Conservation (phyloP, 1,140 invertebrate genomes). For the Apis florea region DNA sequence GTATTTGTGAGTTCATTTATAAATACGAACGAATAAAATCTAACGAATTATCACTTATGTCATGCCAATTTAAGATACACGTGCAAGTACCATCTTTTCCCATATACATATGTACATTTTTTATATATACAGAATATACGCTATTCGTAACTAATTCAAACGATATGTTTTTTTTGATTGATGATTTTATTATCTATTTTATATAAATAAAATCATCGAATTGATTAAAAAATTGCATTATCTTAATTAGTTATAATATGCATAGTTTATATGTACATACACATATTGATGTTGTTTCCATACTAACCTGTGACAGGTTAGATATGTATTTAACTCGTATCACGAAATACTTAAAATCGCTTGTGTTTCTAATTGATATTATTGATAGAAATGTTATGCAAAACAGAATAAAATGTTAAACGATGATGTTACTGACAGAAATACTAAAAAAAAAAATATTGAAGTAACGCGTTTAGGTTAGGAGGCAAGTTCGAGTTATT, state of each 20-base stretch:
- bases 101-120: background rate
- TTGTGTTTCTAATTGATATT: background rate
- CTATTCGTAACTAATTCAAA: too few relatives aligned
- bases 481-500: background rate
- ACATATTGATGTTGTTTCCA: background rate
- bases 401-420: background rate
- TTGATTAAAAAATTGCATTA: too few relatives aligned
- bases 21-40: background rate
- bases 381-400: background rate
- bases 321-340: background rate
- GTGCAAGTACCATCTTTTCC: background rate
- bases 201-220: too few relatives aligned
- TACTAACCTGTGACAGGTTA: slow-evolving; percentile 7
- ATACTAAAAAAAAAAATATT: background rate
- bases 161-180: too few relatives aligned
- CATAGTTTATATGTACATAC: background rate
- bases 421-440: background rate
- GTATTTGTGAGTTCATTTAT: slow-evolving; percentile 27
- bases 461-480: background rate
- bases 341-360: background rate
- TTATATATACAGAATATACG: too few relatives aligned
- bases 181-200: too few relatives aligned
- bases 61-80: slow-evolving; percentile 17
- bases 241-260: background rate
- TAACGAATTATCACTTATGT: slow-evolving; percentile 41